A percentile compares a stretch with the other conserved stretches of the same genome.
Conservation (phyloP, 1,140 invertebrate species). For the Olivierus martensii region DNA sequence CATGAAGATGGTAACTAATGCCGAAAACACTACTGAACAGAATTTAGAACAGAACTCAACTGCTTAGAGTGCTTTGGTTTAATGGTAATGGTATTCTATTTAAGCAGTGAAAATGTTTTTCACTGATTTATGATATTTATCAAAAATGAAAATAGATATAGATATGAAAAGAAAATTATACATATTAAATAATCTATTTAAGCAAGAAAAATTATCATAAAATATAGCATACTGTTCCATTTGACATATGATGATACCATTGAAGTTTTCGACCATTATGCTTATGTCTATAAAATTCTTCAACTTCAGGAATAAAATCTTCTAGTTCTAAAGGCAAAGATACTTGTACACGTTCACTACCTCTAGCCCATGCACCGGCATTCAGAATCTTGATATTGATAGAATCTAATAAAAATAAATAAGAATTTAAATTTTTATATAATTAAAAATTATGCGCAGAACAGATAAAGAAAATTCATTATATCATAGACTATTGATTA, state of each 20-base stretch:
- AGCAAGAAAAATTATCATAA: conserved; percentile 1
- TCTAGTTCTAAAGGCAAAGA: conserved; percentile 93
- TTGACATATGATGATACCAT: conserved; percentile 99
- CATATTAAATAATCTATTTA: too few species aligned
- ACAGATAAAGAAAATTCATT: too few species aligned
- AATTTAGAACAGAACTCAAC: too few species aligned
- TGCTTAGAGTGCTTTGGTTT: too few species aligned
- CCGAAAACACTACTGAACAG: too few species aligned
- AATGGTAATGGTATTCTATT: too few species aligned
- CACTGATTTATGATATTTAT: too few species aligned
- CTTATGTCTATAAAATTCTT: conserved; percentile 56
- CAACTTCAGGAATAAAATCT: conserved; percentile 90
- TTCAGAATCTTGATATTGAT: conserved; percentile 78
- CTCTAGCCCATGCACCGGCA: conserved; percentile 92
- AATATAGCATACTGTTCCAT: conserved; percentile 57
- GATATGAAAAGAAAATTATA: too few species aligned
- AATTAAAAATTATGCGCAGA: too few species aligned
- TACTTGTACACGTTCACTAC: conserved; percentile 84
- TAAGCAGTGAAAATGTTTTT: too few species aligned
- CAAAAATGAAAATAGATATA: too few species aligned
- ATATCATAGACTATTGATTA: neutral
- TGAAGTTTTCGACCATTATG: conserved; percentile 96
- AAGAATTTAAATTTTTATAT: neutral
- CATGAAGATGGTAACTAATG: too few species aligned
- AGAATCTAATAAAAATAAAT: conserved; percentile 24